These are phyloP conservation scores for Apostichopus parvimensis DNA, from an alignment of 35 echinoderm and acorn worm species.

Conservation along the genomic window DNA sequence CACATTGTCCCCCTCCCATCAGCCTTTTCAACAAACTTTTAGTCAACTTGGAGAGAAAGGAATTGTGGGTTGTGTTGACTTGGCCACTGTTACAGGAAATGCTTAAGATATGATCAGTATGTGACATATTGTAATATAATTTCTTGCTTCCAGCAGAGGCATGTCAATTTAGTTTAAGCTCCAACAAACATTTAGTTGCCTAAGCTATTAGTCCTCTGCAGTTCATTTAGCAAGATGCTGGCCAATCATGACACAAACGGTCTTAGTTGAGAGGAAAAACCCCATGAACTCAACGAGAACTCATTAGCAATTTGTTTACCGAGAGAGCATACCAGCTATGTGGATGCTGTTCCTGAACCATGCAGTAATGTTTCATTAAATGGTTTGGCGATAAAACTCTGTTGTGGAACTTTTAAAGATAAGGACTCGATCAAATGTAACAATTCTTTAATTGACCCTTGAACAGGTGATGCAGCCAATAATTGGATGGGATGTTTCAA, in stretches of 20 bases:
- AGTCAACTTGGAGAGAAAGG: constrained; percentile 2
- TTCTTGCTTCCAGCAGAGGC: neutral
- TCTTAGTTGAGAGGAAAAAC: neutral
- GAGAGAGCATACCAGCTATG: constrained; percentile 10
- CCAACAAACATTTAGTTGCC: constrained; percentile 45
- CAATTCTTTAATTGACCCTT: constrained; percentile 36
- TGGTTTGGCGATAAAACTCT: constrained; percentile 4
- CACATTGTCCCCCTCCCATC: constrained; percentile 10
- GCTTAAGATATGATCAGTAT: constrained; percentile 41
- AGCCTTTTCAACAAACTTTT: constrained; percentile 23
- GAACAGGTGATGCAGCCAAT: constrained; percentile 27
- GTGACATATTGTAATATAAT: constrained; percentile 17
- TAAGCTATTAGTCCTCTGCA: constrained; percentile 14
- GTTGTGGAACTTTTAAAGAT: constrained; percentile 13
- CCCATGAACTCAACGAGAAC: constrained; percentile 38
- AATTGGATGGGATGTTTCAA: constrained; percentile 32
- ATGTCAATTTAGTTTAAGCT: constrained; percentile 12
- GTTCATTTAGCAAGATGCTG: constrained; percentile 21
- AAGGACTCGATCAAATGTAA: constrained; percentile 35
- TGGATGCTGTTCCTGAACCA: neutral
- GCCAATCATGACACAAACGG: constrained; percentile 36
- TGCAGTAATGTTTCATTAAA: constrained; percentile 6
- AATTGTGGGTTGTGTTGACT: constrained; percentile 18
- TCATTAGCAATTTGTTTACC: constrained; percentile 26
- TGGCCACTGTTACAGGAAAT: constrained; percentile 25